Evolutionary conservation across 2,113 vertebrate species (phyloP).

Genomic region (Mormoops blainvillei): DNA sequence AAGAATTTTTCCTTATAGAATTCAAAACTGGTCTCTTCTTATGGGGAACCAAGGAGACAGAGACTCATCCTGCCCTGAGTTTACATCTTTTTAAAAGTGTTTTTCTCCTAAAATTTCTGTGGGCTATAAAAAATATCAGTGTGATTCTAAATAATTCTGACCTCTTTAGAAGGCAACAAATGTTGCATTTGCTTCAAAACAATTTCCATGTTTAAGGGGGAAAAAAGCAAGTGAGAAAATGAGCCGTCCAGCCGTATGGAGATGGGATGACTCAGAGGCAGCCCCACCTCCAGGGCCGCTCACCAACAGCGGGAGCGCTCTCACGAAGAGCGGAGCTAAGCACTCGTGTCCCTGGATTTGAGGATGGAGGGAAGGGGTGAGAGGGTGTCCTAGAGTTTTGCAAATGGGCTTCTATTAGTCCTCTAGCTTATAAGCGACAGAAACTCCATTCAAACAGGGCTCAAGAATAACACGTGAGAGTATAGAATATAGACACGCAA

Average conservation of each 20-base stretch:
- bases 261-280: neutral
- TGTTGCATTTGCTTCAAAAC: conserved; percentile 34
- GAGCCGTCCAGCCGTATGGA: conserved; percentile 17
- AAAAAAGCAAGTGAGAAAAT: conserved; percentile 44
- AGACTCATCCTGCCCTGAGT: neutral
- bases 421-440: neutral
- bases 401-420: neutral
- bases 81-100: neutral
- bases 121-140: conserved; percentile 12
- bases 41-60: neutral
- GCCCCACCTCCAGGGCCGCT: neutral
- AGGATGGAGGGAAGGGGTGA: neutral
- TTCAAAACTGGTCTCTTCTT: neutral
- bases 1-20: neutral
- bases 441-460: neutral
- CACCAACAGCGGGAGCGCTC: neutral
- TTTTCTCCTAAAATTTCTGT: conserved; percentile 20
- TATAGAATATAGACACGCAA: neutral
- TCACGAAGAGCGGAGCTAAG: neutral
- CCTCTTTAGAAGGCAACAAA: conserved; percentile 47
- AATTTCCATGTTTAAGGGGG: neutral
- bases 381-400: neutral
- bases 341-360: neutral
- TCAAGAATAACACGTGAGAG: neutral
- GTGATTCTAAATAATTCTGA: conserved; percentile 54